These are phyloP conservation scores for Ctena decussata DNA, from an alignment of 2,888 invertebrate species.

Conservation along the genomic window DNA sequence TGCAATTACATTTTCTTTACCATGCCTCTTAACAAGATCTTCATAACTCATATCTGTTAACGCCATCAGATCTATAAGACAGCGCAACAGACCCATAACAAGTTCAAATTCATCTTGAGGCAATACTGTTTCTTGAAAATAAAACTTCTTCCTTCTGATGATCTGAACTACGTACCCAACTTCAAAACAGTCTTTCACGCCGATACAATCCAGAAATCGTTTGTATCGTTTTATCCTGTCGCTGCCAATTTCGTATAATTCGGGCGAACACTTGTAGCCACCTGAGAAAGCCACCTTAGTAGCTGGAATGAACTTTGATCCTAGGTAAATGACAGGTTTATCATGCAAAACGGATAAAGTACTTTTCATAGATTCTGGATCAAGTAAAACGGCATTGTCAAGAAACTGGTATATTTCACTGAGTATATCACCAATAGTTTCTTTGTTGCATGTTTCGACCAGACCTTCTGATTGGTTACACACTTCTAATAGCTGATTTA, in stretches of 20 bases:
- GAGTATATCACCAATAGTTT: background rate
- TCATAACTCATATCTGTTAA: background rate
- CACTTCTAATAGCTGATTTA: background rate
- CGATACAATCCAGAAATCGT: slow-evolving; percentile 58
- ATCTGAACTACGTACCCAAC: background rate
- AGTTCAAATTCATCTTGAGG: background rate
- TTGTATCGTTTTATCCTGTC: slow-evolving; percentile 42
- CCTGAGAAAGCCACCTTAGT: background rate
- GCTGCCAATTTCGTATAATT: slow-evolving; percentile 65
- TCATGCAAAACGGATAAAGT: background rate
- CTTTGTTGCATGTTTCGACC: background rate
- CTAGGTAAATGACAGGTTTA: background rate
- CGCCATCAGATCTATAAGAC: background rate
- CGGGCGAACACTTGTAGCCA: background rate
- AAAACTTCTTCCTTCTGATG: background rate
- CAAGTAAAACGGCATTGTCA: background rate
- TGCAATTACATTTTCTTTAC: slow-evolving; percentile 29
- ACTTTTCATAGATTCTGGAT: background rate
- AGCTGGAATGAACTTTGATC: background rate
- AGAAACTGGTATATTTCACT: background rate
- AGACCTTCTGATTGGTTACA: background rate
- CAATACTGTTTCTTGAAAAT: background rate
- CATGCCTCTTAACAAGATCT: background rate
- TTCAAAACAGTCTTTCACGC: slow-evolving; percentile 43
- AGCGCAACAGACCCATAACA: background rate